These are phyloP conservation scores for Dendrocincla tyrannina DNA, from an alignment of 2,797 vertebrate genomes.

Conservation along the genomic window DNA sequence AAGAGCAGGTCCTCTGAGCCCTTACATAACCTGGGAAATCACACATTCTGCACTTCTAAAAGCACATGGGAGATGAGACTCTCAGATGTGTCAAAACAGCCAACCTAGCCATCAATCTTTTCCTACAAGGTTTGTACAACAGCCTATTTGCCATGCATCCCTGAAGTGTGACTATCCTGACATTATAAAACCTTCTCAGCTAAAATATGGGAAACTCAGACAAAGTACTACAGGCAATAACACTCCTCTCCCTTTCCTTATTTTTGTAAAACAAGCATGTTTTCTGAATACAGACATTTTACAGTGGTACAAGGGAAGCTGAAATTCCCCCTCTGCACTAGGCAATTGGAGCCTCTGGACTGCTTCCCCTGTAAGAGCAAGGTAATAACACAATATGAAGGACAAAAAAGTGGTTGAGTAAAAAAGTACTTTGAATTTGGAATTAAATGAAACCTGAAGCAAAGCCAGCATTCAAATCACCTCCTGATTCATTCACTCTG, in stretches of 20 bases:
- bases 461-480: neutral
- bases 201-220: neutral
- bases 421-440: neutral
- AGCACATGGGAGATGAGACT: neutral
- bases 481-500: neutral
- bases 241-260: neutral
- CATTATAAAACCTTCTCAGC: neutral
- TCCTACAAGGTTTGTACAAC: neutral
- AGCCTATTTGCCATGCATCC: fast-evolving
- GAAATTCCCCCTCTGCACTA: neutral
- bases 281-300: neutral
- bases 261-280: neutral
- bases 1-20: constrained; percentile 1
- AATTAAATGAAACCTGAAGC: neutral
- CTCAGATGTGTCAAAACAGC: constrained; percentile 27
- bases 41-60: neutral
- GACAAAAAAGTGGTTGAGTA: neutral
- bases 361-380: neutral
- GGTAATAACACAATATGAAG: neutral
- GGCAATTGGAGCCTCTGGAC: neutral
- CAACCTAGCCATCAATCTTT: neutral
- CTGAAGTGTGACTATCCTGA: neutral
- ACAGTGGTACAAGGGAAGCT: neutral
- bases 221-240: neutral
- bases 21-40: neutral